Evolutionary conservation across 2,113 vertebrate genomes (phyloP).

Genomic region (Nesoenas mayeri): DNA sequence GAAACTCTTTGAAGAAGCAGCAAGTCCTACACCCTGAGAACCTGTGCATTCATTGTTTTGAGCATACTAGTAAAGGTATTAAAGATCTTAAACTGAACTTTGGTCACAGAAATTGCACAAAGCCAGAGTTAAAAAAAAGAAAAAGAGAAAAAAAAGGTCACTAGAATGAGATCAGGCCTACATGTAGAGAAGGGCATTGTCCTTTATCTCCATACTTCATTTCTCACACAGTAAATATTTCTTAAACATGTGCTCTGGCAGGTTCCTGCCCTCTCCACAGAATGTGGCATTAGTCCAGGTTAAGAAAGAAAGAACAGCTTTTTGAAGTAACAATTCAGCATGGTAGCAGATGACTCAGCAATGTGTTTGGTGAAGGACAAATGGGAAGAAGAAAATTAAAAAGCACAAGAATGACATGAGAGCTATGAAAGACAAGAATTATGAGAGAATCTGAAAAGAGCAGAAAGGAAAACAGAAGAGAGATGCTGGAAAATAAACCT

Average conservation of each 20-base stretch:
- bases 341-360: not conserved
- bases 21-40: not conserved
- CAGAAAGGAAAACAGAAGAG: not conserved
- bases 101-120: not conserved
- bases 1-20: not conserved
- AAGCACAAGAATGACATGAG: not conserved
- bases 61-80: not conserved
- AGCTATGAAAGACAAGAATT: not conserved
- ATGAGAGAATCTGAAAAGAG: not conserved
- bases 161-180: not conserved
- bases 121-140: not conserved
- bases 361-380: conserved; percentile 7
- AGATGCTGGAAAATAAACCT: not conserved
- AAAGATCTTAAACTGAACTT: not conserved
- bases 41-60: not conserved
- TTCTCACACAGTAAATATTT: not conserved
- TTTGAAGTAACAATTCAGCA: conserved; percentile 15
- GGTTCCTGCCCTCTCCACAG: not conserved
- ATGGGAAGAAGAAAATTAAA: not conserved
- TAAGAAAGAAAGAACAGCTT: not conserved
- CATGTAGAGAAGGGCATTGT: not conserved
- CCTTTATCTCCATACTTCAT: not conserved
- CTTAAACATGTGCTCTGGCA: not conserved
- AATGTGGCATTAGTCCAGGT: not conserved
- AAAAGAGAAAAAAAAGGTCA: no score